phyloP scores from a whole-genome alignment of 2,888 invertebrate genomes.

The Gisinianus flammeolus region DNA sequence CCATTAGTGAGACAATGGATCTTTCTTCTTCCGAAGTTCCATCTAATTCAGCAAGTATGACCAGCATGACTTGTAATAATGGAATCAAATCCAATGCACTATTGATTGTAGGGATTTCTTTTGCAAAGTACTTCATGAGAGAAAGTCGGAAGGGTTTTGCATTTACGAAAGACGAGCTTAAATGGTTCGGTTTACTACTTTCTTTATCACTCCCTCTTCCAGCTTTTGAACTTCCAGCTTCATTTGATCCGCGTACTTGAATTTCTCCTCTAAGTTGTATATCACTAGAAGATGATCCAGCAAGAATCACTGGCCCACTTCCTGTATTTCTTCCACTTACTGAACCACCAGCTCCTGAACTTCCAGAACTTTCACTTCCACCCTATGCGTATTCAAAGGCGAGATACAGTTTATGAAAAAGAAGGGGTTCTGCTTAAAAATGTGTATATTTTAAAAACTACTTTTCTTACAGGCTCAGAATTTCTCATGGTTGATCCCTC shows the following conservation, averaged over 20 bases:
- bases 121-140: slow-evolving; percentile 55
- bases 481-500: slow-evolving; percentile 82
- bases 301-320: not conserved
- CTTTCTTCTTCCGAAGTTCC: slow-evolving; percentile 55
- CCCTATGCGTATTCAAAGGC: slow-evolving; percentile 40
- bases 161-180: slow-evolving; percentile 9
- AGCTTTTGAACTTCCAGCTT: slow-evolving; percentile 10
- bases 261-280: not conserved
- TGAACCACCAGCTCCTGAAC: slow-evolving; percentile 57
- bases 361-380: slow-evolving; percentile 58
- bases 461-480: slow-evolving; percentile 51
- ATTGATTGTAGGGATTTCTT: slow-evolving; percentile 47
- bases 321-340: slow-evolving; percentile 39
- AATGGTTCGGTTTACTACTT: not conserved
- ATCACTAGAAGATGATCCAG: not conserved
- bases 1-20: slow-evolving; percentile 52
- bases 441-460: not conserved
- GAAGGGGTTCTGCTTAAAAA: too few species aligned
- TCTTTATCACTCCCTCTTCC: slow-evolving; percentile 27
- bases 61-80: slow-evolving; percentile 56
- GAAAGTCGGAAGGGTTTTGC: slow-evolving; percentile 54
- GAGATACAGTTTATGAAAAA: too few species aligned
- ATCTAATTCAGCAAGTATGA: slow-evolving; percentile 57
- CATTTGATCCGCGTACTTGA: not conserved
- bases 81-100: slow-evolving; percentile 56